These are phyloP conservation scores for Sesamia nonagrioides DNA, from an alignment of 1,140 invertebrate species.

Conservation along the genomic window DNA sequence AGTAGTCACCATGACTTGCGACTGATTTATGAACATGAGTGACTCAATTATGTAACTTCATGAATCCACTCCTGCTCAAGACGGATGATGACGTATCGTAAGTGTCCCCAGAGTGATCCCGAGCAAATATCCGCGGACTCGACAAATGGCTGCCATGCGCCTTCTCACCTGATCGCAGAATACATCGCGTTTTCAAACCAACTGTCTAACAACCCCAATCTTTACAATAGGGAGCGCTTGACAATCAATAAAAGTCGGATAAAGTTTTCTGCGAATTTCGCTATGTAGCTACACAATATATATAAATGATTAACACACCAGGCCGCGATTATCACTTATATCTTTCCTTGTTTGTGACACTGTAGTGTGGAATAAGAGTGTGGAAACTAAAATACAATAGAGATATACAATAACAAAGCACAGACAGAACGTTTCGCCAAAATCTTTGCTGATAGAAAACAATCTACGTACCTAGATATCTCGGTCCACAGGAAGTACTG, in stretches of 20 bases:
- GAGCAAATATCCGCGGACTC: background rate
- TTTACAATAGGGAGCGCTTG: background rate
- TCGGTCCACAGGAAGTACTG: too few species aligned
- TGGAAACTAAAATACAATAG: too few species aligned
- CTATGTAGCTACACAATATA: background rate
- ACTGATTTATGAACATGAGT: background rate
- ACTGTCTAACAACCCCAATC: background rate
- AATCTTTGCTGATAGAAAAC: too few species aligned
- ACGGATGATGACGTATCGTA: background rate
- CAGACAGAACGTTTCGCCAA: too few species aligned
- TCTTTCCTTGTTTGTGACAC: background rate
- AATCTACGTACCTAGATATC: too few species aligned
- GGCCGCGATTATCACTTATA: background rate
- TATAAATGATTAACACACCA: constrained; percentile 7
- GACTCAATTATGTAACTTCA: too few species aligned
- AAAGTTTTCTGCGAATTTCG: background rate
- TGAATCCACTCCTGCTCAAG: background rate
- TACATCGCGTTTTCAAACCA: background rate
- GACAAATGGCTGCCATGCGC: background rate
- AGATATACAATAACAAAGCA: too few species aligned
- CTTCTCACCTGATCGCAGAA: background rate
- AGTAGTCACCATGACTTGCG: too few species aligned
- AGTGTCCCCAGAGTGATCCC: background rate
- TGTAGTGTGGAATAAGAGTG: too few species aligned
- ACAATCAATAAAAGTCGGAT: constrained; percentile 30